Percentiles rank a stretch among this genome's conserved stretches.
Evolutionary conservation across 2,888 invertebrate species (phyloP).

Genomic region (Idaea biselata): DNA sequence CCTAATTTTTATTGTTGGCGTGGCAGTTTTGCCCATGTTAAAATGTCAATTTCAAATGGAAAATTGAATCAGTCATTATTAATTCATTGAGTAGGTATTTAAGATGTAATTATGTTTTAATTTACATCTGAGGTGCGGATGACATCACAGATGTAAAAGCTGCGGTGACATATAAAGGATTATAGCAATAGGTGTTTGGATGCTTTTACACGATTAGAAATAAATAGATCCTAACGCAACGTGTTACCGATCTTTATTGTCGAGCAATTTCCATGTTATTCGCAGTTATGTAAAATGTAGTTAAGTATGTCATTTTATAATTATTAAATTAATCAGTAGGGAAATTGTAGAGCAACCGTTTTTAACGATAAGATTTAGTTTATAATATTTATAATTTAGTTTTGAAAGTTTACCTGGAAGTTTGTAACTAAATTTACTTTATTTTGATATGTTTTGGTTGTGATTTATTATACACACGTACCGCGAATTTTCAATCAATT

Average conservation of each 20-base stretch:
- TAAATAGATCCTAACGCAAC: conserved; percentile 45
- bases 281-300: conserved; percentile 48
- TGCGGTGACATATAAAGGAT: conserved; percentile 38
- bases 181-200: conserved; percentile 75
- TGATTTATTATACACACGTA: conserved; percentile 49
- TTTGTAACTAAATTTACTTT: conserved; percentile 29
- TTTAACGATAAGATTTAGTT: conserved; percentile 38
- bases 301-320: conserved; percentile 73
- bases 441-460: conserved; percentile 43
- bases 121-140: too few relatives aligned
- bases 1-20: neutral
- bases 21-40: too few relatives aligned
- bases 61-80: too few relatives aligned
- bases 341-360: conserved; percentile 24
- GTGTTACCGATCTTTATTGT: conserved; percentile 63
- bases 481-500: conserved; percentile 63
- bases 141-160: too few relatives aligned
- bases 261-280: conserved; percentile 60
- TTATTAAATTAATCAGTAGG: conserved; percentile 28
- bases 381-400: conserved; percentile 34
- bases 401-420: conserved; percentile 35
- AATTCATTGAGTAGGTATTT: too few relatives aligned
- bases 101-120: too few relatives aligned
- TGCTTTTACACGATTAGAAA: conserved; percentile 75
- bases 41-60: too few relatives aligned